These are phyloP conservation scores for Neodiprion virginianus DNA, from an alignment of 1,140 invertebrate species.

Conservation along the genomic window DNA sequence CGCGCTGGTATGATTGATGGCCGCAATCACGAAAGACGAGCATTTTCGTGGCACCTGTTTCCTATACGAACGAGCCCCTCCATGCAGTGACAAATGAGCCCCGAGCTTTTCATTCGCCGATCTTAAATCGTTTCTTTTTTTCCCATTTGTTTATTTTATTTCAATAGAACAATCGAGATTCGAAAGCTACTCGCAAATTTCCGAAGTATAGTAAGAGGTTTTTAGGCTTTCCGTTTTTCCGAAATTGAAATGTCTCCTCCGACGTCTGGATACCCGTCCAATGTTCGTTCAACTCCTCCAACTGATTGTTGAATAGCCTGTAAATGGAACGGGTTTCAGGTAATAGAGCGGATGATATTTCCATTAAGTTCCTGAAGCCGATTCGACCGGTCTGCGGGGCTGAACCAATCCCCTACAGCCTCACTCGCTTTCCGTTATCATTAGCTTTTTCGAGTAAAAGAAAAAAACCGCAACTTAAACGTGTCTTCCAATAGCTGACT, in stretches of 20 bases:
- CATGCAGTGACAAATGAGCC: background rate
- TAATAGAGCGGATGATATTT: background rate
- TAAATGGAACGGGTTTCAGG: background rate
- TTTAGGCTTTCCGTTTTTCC: too few species aligned
- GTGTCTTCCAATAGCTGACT: too few species aligned
- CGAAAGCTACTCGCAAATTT: background rate
- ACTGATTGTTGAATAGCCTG: background rate
- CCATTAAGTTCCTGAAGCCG: background rate
- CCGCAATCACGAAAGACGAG: conserved; percentile 6
- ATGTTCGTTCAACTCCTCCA: too few species aligned
- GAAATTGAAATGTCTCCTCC: too few species aligned
- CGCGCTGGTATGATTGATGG: background rate
- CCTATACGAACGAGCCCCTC: background rate
- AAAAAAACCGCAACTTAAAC: background rate
- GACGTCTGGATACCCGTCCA: too few species aligned
- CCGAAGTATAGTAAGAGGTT: too few species aligned
- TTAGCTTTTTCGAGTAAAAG: background rate
- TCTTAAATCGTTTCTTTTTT: background rate
- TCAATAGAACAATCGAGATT: background rate
- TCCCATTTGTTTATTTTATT: background rate
- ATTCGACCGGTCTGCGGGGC: background rate
- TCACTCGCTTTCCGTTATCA: background rate
- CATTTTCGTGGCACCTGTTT: background rate
- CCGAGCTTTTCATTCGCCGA: background rate
- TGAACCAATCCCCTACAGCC: background rate